A percentile compares a stretch with the other conserved stretches of the same genome.
Evolutionary conservation across 30 jellyfish, hydroid and myxozoan species (phyloP).

Genomic region (Hydractinia echinata): DNA sequence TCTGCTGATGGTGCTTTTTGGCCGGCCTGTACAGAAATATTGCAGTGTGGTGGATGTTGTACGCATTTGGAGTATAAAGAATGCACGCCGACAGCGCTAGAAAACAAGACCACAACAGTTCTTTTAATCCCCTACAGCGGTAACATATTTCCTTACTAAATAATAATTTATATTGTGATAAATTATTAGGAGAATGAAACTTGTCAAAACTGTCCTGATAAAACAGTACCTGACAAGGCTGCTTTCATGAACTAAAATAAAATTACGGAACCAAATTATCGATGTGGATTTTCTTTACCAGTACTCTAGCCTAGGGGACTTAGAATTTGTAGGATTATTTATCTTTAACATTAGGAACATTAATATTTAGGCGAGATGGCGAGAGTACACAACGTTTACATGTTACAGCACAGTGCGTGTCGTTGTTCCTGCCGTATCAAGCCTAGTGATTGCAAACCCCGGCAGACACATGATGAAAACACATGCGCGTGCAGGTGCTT

Average conservation of each 20-base stretch:
- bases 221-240: too few species aligned
- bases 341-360: too few species aligned
- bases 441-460: constrained; percentile 49
- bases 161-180: too few species aligned
- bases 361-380: too few species aligned
- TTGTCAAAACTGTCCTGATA: too few species aligned
- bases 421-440: constrained; percentile 49
- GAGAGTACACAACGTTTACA: neutral
- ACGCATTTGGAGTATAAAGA: neutral
- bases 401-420: constrained; percentile 37
- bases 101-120: neutral
- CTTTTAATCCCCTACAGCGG: neutral
- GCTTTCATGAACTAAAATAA: too few species aligned
- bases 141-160: neutral
- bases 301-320: too few species aligned
- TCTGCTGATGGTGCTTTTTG: neutral
- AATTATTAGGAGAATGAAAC: too few species aligned
- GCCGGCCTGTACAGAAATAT: neutral
- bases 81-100: neutral
- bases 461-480: constrained; percentile 39
- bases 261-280: too few species aligned
- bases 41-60: constrained; percentile 13
- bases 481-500: constrained; percentile 54
- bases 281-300: too few species aligned
- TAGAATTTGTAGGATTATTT: too few species aligned